Base-by-base conservation (phyloP, 2,113 vertebrate species). In the Varanus salvator region DNA sequence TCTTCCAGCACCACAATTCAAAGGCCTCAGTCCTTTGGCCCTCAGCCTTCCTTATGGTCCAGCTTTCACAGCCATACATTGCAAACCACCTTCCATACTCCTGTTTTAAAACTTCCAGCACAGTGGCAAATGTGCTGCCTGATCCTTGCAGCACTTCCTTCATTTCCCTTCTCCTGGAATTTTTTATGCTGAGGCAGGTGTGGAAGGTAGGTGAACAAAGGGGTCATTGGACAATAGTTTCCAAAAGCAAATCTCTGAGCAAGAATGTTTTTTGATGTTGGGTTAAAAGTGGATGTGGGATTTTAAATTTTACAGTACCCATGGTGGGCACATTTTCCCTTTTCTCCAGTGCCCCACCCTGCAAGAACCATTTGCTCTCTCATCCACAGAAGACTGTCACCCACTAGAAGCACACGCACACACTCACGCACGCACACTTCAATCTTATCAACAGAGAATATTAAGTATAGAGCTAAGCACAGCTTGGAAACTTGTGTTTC, bases 391-490 rank as follows among this genome's bases (percentile, higher is more conserved):
- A 76, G 27, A 7, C 66, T 92, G 87, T 90, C 80, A 75, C n/a
- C 74, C 81, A 66, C 8, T 52, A 27, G 44, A 54, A 48, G 34
- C 29, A 85, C 38, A 12, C 8, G 14, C 29, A 71, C 25, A 6
- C 25, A 60, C 6, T 29, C 23, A 0, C 0, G 48, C 85, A 80
- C 0, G 52, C 21, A 6, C n/a, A 38, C 72, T 91, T 93, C 80
- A 91, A 87, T 31, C 52, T 64, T 74, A 91, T 0, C 0, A 92
- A 80, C 2, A 82, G 88, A 54, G 25, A 92, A 66, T 0, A 0
- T 89, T 90, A 84, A 71, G 89, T 64, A 93, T 48, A 88, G 87
- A 94, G 92, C 25, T 38, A 94, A 69, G 11, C 23, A 38, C 0
- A 78, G 66, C 87, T 66, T n/a, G 0, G 0, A 64, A 93, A 94